Conservation (phyloP, 2,113 vertebrate genomes). For the Gopherus flavomarginatus region DNA sequence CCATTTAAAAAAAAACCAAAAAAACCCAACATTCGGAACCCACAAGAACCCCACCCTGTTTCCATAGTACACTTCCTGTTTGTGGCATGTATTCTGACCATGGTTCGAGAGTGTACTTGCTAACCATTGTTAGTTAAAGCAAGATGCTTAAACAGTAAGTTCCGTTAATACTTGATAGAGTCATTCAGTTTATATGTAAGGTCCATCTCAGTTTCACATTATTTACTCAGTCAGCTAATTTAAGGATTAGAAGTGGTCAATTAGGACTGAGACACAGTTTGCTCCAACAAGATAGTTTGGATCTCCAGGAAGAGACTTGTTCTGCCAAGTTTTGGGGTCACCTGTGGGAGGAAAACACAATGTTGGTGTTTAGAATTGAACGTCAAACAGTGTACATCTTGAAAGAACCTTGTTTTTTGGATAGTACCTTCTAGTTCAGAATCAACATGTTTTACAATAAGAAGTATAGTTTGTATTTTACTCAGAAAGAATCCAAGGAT, state of each 20-base stretch:
- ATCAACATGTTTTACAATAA: background rate
- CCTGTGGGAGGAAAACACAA: constrained; percentile 85
- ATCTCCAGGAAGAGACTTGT: constrained; percentile 98
- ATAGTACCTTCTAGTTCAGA: constrained; percentile 55
- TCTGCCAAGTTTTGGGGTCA: constrained; percentile 99
- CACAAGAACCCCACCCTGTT: constrained; percentile 67
- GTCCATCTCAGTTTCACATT: constrained; percentile 84
- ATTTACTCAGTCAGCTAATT: constrained; percentile 88
- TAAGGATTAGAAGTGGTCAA: constrained; percentile 97
- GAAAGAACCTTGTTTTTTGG: constrained; percentile 71
- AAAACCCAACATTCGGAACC: constrained; percentile 62
- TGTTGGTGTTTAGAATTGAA: constrained; percentile 73
- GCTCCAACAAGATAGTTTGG: constrained; percentile 99
- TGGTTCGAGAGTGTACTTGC: constrained; percentile 85
- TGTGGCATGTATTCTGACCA: constrained; percentile 85
- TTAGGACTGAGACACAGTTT: constrained; percentile 99
- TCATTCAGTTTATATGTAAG: constrained; percentile 78
- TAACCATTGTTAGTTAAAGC: constrained; percentile 80
- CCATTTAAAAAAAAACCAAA: constrained; percentile 48
- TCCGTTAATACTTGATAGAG: constrained; percentile 85
- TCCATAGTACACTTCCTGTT: constrained; percentile 56
- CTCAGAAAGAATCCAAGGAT: background rate
- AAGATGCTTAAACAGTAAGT: constrained; percentile 74
- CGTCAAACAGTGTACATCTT: constrained; percentile 65
- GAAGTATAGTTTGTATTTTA: background rate